phyloP scores from a whole-genome alignment of 2,888 invertebrate species.

The Ditylenchus weischeri region DNA sequence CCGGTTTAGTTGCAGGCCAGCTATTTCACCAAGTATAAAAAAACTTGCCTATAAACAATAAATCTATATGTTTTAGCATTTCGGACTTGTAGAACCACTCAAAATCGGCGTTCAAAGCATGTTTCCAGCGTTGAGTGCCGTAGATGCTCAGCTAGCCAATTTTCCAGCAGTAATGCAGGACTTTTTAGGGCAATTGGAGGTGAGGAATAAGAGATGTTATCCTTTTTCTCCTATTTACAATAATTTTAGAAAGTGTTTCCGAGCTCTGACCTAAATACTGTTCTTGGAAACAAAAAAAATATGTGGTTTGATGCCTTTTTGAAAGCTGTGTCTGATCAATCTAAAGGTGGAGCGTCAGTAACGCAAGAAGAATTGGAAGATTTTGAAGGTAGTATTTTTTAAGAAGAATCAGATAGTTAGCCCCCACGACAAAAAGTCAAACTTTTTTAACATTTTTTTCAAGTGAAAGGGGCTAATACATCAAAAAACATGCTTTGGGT shows the following conservation, averaged over 20 bases:
- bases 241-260: slow-evolving; percentile 18
- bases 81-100: slow-evolving; percentile 19
- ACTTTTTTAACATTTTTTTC: too few relatives aligned
- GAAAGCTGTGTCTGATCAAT: slow-evolving; percentile 14
- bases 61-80: slow-evolving; percentile 4
- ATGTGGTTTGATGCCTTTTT: slow-evolving; percentile 16
- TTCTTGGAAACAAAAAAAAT: background rate
- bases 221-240: background rate
- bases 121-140: slow-evolving; percentile 22
- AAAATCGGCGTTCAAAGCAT: slow-evolving; percentile 13
- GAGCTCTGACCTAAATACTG: background rate
- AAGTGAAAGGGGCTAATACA: too few relatives aligned
- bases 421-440: too few relatives aligned
- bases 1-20: slow-evolving; percentile 8
- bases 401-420: too few relatives aligned
- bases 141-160: slow-evolving; percentile 23
- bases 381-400: slow-evolving; percentile 4
- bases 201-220: background rate
- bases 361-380: background rate
- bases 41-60: too few relatives aligned
- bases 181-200: slow-evolving; percentile 25
- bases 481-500: too few relatives aligned
- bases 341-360: slow-evolving; percentile 12
- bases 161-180: slow-evolving; percentile 20
- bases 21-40: slow-evolving; percentile 19